Base-by-base conservation (phyloP, 2,888 invertebrate species). In the Trichacis sp. region DNA sequence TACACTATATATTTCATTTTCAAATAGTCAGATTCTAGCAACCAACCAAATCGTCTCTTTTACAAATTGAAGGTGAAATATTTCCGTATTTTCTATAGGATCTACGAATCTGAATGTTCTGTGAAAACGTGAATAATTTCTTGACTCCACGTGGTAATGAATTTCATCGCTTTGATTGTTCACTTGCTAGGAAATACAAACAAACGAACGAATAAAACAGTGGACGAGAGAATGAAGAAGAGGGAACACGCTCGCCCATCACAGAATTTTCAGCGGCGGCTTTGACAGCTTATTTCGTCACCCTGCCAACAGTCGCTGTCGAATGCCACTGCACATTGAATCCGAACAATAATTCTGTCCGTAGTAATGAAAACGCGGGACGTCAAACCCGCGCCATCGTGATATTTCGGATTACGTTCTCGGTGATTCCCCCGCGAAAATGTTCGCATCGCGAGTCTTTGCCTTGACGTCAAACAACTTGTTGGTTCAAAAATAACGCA, bases 271-370 rank as follows among this genome's bases (percentile, higher is more conserved):
- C 43, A 43, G 6, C 19, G 19, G 17, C 43, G 19, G 18, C 43
- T 76, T 73, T 79, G 81, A 80, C 79, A 79, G 79, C 75, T 78
- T 77, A 77, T 78, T 79, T 75, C 71, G 60, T 59, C 74, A 63
- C 71, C 64, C 73, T 70, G 60, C 60, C 64, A 66, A 54, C 66
- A 76, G 72, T 71, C 73, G 70, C 71, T 71, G 73, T 73, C 77
- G 73, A 77, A 76, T 77, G 76, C 77, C 78, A 75, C 73, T 72
- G 74, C 72, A 75, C 73, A 74, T 78, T 77, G 75, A 78, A 78
- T 78, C 66, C 72, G 70, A 78, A 78, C 78, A 73, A 78, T 77
- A 76, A 76, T 76, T 71, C 70, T 66, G 72, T 68, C 75, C 71
- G 70, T 71, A 73, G 67, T 70, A 62, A 70, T 70, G 70, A 68